Base-by-base conservation (phyloP, 2,888 invertebrate species). In the Ochropleura leucogaster region DNA sequence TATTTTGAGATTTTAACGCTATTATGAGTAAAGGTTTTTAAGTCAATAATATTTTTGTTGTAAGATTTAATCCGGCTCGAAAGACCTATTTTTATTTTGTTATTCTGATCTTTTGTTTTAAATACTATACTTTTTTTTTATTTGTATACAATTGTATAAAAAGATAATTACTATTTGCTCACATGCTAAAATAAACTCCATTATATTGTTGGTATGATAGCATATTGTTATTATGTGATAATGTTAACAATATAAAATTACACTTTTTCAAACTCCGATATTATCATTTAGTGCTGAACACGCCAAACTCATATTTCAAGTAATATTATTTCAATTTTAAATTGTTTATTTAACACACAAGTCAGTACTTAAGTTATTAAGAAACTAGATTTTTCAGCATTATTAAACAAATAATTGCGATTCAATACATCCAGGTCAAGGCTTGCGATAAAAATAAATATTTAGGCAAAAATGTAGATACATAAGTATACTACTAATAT, bases 391-490 rank as follows among this genome's bases (percentile, higher is more conserved):
- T 77, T 63, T 76, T 65, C 40, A 60, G 40, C 16, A 30, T 68
- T 62, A 51, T 55, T 42, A 62, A 82, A 51, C 47, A 46, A 55
- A 55, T 16, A 65, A 4, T 49, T 30, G 47, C 47, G 30, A 62
- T 42, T 77, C n/a, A 42, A 62, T 62, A 65, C 66, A 77, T 62
- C 51, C 40, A 40, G 55, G n/a, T 65, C 82, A 82, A 63, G 76
- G 57, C n/a, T 65, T 47, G 30, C 30, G 9, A 62, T 42, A 20
- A 64, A 18, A 9, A 40, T 46, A 71, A 71, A 51, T 53, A 55
- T 4, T 60, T 51, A 44, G 14, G 4, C 5, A 30, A 55, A 14
- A 30, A 12, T 44, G 12, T 55, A 46, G 6, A 16, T 51, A 51
- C 12, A 53, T 72, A 79, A 62, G 16, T 65, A 18, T 30, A 16